Evolutionary conservation across 2,888 invertebrate genomes (phyloP), one percentile per base, ranked within the genome.

Genomic region (Callinectes sapidus): DNA sequence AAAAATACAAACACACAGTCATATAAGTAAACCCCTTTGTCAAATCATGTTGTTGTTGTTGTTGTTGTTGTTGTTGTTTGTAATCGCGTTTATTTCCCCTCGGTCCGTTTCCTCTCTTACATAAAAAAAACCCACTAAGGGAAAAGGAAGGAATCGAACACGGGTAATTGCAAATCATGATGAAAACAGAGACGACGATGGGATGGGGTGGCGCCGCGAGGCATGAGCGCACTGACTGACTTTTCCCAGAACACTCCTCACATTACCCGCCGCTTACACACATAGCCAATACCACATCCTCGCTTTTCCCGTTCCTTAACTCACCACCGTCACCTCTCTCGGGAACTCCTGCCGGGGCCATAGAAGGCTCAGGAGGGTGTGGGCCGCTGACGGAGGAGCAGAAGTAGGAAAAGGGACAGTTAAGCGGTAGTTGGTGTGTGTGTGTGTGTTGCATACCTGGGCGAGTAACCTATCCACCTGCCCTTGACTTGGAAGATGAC

Each of bases 401-500:
- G 81, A 5, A 81, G 48, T 23, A 28, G 28, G 42, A 23, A 81
- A n/a, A 87, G 48, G 28, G 42, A 48, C 87, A 54, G 13, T 3
- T 87, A 48, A 87, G 87, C 87, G 87, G 87, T 42, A 48, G 42
- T n/a, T 18, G 48, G 23, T 61, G 28, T 32, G 87, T 48, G 42
- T n/a, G 0, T n/a, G 23, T 61, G 28, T 32, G 87, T 48, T 87
- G 87, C 87, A 87, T 87, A 87, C 87, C 87, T 48, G 48, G 48
- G 87, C 87, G 16, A 54, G 14, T 87, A 42, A 87, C 87, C 48
- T 87, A 48, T 48, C 42, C 87, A 10, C n/a, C 14, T 87, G 87
- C 87, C 87, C 87, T 87, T 87, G 87, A 87, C 87, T 87, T 87
- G 28, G 87, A 48, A 48, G 28, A 54, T 87, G 87, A 87, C 87